Evolutionary conservation across 1,140 invertebrate species (phyloP).

Genomic region (Saxidomus purpurata): DNA sequence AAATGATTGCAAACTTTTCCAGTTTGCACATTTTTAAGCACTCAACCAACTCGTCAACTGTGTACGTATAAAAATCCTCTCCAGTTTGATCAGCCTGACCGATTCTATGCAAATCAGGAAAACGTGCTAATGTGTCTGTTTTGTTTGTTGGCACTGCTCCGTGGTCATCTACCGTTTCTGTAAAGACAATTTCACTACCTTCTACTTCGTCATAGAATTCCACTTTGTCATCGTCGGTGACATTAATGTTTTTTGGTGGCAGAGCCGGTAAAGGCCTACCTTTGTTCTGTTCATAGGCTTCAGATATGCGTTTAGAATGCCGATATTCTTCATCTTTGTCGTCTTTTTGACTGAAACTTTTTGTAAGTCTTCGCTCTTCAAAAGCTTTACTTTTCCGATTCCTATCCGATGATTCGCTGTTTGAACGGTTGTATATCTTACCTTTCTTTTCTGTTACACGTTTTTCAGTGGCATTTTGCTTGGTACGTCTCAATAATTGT

Average conservation of each 20-base stretch:
- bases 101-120: background rate
- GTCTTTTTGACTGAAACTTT: background rate
- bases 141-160: background rate
- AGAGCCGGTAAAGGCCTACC: background rate
- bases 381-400: background rate
- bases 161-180: background rate
- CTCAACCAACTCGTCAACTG: constrained; percentile 3
- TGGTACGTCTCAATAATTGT: background rate
- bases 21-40: background rate
- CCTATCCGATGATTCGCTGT: background rate
- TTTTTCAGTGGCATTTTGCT: background rate
- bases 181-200: background rate
- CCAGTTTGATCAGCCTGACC: background rate
- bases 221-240: background rate
- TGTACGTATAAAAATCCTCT: constrained; percentile 28
- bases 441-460: background rate
- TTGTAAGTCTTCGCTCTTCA: background rate
- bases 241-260: background rate
- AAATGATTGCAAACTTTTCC: background rate
- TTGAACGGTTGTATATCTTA: background rate
- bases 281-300: background rate
- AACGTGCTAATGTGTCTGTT: background rate
- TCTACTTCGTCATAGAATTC: background rate
- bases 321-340: background rate
- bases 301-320: background rate